Conservation (phyloP, 2,888 invertebrate species). For the Cylloceria caligata region DNA sequence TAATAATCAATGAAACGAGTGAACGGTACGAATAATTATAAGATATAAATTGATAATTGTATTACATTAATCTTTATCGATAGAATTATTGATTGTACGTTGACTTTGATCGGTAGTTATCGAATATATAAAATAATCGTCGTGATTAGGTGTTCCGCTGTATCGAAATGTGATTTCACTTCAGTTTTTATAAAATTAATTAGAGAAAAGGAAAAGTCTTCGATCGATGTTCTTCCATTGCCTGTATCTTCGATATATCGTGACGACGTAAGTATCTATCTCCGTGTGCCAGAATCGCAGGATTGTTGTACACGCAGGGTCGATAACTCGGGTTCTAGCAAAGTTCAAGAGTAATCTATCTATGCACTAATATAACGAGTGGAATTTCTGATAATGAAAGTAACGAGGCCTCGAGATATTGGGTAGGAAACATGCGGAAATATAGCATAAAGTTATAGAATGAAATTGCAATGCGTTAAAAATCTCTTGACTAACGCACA, state of each 20-base stretch:
- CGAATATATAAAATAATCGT: neutral
- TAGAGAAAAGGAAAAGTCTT: constrained; percentile 1
- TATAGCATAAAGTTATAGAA: no score
- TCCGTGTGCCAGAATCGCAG: neutral
- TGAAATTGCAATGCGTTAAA: constrained; percentile 21
- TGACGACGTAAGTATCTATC: constrained; percentile 52
- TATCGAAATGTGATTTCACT: neutral
- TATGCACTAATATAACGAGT: neutral
- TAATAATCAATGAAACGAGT: constrained; percentile 2
- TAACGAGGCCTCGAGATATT: neutral
- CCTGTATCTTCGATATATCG: constrained; percentile 41
- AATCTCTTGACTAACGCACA: constrained; percentile 1
- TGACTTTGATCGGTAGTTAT: neutral
- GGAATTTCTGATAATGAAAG: neutral
- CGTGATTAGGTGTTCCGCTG: neutral
- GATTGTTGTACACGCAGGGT: constrained; percentile 31
- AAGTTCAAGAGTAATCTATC: neutral
- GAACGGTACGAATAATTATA: constrained; percentile 1
- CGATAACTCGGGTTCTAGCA: constrained; percentile 18
- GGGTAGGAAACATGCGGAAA: neutral
- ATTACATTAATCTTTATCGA: neutral
- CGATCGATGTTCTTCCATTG: constrained; percentile 43
- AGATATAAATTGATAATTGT: neutral
- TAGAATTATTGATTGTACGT: neutral
- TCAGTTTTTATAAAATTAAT: neutral